phyloP scores from a whole-genome alignment of 2,113 vertebrate genomes.

The Podarcis raffonei region DNA sequence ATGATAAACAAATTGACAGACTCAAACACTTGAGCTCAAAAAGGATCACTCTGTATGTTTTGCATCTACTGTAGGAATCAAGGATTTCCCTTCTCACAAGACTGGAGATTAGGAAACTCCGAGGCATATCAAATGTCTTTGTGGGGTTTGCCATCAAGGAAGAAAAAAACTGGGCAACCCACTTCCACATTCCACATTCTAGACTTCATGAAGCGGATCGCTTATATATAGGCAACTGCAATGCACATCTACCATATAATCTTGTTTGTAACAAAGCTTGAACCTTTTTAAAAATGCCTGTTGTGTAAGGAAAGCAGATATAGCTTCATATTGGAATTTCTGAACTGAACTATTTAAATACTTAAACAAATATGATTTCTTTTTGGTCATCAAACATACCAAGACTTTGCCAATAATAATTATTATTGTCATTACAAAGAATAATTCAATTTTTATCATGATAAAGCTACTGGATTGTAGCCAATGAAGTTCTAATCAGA shows the following conservation, averaged over 20 bases:
- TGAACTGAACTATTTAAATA: no score
- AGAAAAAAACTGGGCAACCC: neutral
- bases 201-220: neutral
- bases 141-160: no score
- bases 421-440: neutral
- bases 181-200: neutral
- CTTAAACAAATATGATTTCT: no score
- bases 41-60: neutral
- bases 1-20: neutral
- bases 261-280: neutral
- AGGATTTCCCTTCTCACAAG: no score
- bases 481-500: no score
- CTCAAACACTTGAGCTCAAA: neutral
- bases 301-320: neutral
- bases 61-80: neutral
- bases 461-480: no score
- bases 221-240: neutral
- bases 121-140: neutral
- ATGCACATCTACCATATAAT: neutral
- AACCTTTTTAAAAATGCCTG: neutral
- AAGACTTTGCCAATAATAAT: neutral
- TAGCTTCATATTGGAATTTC: no score
- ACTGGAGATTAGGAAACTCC: no score
- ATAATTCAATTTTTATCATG: no score
- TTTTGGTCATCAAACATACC: no score